Evolutionary conservation across 2,888 invertebrate genomes (phyloP).

Genomic region (Aleiodes alternator): DNA sequence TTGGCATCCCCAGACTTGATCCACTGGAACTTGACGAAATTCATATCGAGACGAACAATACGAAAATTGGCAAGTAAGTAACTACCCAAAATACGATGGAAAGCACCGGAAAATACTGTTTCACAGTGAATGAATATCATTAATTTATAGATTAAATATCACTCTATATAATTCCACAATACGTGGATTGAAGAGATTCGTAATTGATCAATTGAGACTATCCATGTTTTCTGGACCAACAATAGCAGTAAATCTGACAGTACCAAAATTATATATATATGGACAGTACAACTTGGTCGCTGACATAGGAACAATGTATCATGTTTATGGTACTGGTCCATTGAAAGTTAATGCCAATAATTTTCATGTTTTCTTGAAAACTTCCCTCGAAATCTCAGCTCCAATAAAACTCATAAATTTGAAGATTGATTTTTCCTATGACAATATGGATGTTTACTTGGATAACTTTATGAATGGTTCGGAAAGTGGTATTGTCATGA

Average conservation of each 20-base stretch:
- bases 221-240: constrained; percentile 59
- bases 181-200: constrained; percentile 65
- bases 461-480: constrained; percentile 68
- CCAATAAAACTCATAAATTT: constrained; percentile 69
- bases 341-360: constrained; percentile 62
- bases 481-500: constrained; percentile 34
- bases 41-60: constrained; percentile 61
- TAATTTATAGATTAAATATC: constrained; percentile 60
- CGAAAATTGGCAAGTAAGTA: constrained; percentile 68
- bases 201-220: constrained; percentile 65
- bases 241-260: constrained; percentile 66
- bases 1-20: constrained; percentile 66
- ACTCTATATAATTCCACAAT: constrained; percentile 62
- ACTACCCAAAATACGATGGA: constrained; percentile 7
- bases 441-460: constrained; percentile 58
- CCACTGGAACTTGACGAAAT: constrained; percentile 65
- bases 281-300: constrained; percentile 69
- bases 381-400: constrained; percentile 65
- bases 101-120: background rate
- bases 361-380: constrained; percentile 64
- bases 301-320: constrained; percentile 62
- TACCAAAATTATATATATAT: constrained; percentile 63
- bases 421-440: constrained; percentile 67
- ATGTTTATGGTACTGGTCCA: constrained; percentile 62
- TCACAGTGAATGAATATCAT: background rate